These are phyloP conservation scores for Rhingia rostrata DNA, from an alignment of 2,888 invertebrate species.

Conservation along the genomic window DNA sequence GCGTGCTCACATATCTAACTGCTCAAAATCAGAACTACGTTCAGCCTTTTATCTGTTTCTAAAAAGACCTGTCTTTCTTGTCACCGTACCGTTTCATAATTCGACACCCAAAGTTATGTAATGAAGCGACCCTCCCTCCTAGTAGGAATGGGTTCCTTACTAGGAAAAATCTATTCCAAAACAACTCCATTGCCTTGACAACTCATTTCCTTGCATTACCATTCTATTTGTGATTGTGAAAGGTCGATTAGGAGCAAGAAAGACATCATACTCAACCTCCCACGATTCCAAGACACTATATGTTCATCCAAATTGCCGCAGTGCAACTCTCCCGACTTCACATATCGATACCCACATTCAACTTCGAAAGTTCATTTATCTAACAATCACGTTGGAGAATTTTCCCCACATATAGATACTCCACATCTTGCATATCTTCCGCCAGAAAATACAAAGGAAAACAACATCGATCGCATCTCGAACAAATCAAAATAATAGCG, in stretches of 20 bases:
- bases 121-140: too few species aligned
- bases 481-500: conserved; percentile 73
- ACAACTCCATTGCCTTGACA: conserved; percentile 14
- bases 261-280: conserved; percentile 39
- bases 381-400: conserved; percentile 41
- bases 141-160: too few species aligned
- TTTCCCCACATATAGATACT: conserved; percentile 34
- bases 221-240: conserved; percentile 48
- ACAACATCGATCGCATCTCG: conserved; percentile 58
- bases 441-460: conserved; percentile 17
- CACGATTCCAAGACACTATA: conserved; percentile 37
- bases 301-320: conserved; percentile 35
- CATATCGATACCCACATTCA: background rate
- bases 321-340: background rate
- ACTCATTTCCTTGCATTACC: conserved; percentile 50
- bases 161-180: too few species aligned
- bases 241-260: conserved; percentile 45
- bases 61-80: too few species aligned
- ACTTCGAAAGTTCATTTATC: conserved; percentile 37
- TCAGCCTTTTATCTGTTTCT: too few species aligned
- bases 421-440: conserved; percentile 47
- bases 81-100: too few species aligned
- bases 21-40: too few species aligned
- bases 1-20: too few species aligned
- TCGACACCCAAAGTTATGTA: too few species aligned